A percentile compares a stretch with the other conserved stretches of the same genome.
These are phyloP conservation scores for Ailuropoda melanoleuca DNA, from an alignment of 2,113 vertebrate species.

Conservation along the genomic window DNA sequence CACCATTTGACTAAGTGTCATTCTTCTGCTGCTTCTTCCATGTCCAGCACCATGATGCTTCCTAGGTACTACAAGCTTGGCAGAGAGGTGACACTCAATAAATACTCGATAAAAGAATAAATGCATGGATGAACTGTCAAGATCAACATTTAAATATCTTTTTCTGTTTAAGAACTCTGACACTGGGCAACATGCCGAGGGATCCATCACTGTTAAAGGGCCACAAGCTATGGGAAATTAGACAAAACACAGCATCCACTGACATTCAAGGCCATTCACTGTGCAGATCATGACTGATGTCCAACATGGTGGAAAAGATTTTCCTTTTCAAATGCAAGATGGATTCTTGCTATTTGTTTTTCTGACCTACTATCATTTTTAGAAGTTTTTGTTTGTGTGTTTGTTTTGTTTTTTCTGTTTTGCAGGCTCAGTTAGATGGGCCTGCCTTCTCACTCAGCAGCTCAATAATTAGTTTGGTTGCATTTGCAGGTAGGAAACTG, in stretches of 20 bases:
- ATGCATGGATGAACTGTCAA: not conserved
- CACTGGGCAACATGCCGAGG: not conserved
- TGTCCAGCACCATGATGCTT: not conserved
- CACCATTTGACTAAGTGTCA: not conserved
- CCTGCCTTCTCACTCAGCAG: constrained; percentile 58
- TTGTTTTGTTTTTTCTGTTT: not conserved
- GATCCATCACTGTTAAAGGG: not conserved
- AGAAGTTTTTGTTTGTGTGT: not conserved
- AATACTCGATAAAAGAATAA: constrained; percentile 33
- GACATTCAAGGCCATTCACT: not conserved
- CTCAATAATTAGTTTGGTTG: constrained; percentile 69
- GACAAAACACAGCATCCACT: not conserved
- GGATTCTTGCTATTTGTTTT: not conserved
- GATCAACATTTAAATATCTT: not conserved
- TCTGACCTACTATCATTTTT: not conserved
- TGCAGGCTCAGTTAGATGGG: constrained; percentile 14
- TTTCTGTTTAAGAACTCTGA: constrained; percentile 29
- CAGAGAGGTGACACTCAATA: not conserved
- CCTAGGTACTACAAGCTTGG: not conserved
- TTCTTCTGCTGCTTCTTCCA: not conserved
- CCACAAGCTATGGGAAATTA: not conserved
- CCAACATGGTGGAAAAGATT: not conserved
- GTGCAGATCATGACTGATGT: not conserved
- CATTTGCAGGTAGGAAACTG: constrained; percentile 48
- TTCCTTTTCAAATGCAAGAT: not conserved